Base-by-base conservation (phyloP, 2,797 vertebrate species). In the Ceyx erithaca region DNA sequence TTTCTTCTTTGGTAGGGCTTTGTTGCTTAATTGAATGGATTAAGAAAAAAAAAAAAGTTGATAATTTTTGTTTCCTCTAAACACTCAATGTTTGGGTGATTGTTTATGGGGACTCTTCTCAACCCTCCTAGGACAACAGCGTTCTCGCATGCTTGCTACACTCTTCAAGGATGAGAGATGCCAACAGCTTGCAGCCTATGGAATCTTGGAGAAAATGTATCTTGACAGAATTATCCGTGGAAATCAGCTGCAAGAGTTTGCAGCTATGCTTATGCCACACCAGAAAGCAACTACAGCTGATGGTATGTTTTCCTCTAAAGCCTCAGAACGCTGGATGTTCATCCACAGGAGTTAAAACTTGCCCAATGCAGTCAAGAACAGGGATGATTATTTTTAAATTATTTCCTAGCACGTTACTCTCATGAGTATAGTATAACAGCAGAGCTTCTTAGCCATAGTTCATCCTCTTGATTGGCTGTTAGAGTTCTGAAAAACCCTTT, bases 81-180 rank as follows among this genome's bases (percentile, higher is more conserved):
- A 15, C 35, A 54, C 11, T 33, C 2, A 2, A 5, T 85, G 58
- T 8, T 76, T 45, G 71, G 52, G 33, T 52, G 52, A 30, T 78
- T 12, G 16, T 12, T 72, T 72, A n/a, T 25, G 75, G 37, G 46
- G 77, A 58, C 83, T 89, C 22, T 76, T 87, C 15, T 66, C 85
- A 73, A 21, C 83, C 96, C 76, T 58, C 85, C 35, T 76, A 99
- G 99, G 99, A 80, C 99, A 99, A 89, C 99, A 99, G 95, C 99
- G 99, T 33, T 99, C 99, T 76, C 98, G 99, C n/a, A 99, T 99
- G 99, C 97, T 99, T 83, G 99, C 99, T 84, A 99, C 99, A 3
- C 98, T 99, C n/a, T 99, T 99, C 93, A 99, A 99, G 92, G 99
- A 99, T 58, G 99, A 99, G 95, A 98, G 99, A 77, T 99, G 99